phyloP scores from a whole-genome alignment of 64 coral and sea anemone genomes.

The Platygyra sinensis region DNA sequence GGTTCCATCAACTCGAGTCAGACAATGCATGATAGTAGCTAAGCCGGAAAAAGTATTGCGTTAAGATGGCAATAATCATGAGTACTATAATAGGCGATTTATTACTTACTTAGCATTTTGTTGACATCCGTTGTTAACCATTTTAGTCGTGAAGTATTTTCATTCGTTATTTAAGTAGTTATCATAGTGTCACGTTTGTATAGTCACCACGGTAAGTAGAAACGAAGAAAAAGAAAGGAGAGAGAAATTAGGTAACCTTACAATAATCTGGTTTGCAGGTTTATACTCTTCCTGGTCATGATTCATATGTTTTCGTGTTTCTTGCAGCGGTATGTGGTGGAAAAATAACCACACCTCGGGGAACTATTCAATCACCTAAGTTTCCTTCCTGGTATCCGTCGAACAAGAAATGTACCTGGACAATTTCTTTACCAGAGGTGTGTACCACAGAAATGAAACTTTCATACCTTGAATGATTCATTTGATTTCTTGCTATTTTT shows the following conservation, averaged over 20 bases:
- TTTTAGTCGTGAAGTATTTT: too few relatives aligned
- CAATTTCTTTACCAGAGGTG: conserved; percentile 55
- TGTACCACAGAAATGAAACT: not conserved
- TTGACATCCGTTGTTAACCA: too few relatives aligned
- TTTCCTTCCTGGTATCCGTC: conserved; percentile 84
- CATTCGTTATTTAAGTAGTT: too few relatives aligned
- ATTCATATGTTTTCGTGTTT: not conserved
- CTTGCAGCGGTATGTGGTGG: conserved; percentile 90
- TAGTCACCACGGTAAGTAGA: too few relatives aligned
- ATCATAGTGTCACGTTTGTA: too few relatives aligned
- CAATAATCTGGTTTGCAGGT: not conserved
- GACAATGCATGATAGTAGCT: too few relatives aligned
- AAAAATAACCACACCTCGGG: conserved; percentile 46
- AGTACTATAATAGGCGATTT: too few relatives aligned
- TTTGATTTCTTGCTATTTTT: not conserved
- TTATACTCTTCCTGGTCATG: too few relatives aligned
- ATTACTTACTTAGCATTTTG: too few relatives aligned
- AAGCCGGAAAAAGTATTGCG: too few relatives aligned
- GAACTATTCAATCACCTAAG: conserved; percentile 91
- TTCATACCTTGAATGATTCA: not conserved
- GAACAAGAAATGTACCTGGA: conserved; percentile 85
- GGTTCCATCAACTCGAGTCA: too few relatives aligned
- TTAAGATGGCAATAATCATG: too few relatives aligned
- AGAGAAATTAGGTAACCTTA: not conserved
- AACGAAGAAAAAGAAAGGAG: not conserved